Evolutionary conservation across 2,888 invertebrate genomes (phyloP), one percentile per base, ranked within the genome.

Genomic region (Himalopsyche tibetana): DNA sequence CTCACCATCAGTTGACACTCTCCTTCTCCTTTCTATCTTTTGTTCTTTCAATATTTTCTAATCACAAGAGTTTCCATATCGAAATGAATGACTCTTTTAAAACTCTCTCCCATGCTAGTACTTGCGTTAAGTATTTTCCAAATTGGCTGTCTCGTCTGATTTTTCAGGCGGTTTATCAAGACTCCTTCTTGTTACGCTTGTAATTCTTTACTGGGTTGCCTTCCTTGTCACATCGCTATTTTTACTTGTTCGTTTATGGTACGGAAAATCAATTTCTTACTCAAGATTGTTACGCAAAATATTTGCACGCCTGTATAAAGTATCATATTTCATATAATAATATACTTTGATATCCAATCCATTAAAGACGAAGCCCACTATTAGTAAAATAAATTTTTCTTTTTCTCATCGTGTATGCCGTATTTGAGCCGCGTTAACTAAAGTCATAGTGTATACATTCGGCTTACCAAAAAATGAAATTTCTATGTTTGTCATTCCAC

Each of bases 101-200:
- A 63, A 19, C 28, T 63, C 19, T 63, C 63, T 63, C 11, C 11
- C 19, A 63, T 63, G 5, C 19, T 4, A 3, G 63, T 19, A 28
- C 63, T 63, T 15, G 19, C 8, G 19, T 63, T 63, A 63, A 63
- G 63, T 63, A 19, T 63, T 63, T 63, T 63, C 5, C 63, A 63
- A 63, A 28, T 63, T n/a, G 19, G 19, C 63, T 63, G 63, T 63
- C 63, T 63, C 63, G 19, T 63, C 63, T 19, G 28, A 63, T 63
- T 63, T 19, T 28, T 63, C 19, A 19, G 6, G 8, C 19, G 15
- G 63, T 63, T 63, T 19, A 63, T 63, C 63, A 19, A 63, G 19
- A 19, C 63, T 19, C 63, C n/a, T n/a, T 56, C 56, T 19, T 15
- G 63, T 63, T 63, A 63, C 63, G 9, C 19, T 19, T 19, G 63